These are phyloP conservation scores for Galaxias olidus DNA, from an alignment of 2,797 vertebrate genomes.

Conservation along the genomic window DNA sequence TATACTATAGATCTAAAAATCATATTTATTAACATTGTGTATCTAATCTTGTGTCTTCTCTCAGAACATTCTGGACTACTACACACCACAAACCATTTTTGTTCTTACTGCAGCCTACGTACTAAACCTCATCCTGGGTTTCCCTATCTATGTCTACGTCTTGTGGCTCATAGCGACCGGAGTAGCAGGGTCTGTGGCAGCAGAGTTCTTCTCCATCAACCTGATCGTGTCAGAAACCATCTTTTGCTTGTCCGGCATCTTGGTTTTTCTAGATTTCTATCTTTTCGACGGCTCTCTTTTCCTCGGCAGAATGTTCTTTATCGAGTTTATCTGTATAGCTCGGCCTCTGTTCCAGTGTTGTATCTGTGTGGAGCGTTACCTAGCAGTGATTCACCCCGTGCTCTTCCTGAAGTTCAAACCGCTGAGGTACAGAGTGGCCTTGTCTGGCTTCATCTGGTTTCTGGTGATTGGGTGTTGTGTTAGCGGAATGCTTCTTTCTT, in stretches of 20 bases:
- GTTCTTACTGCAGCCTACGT: neutral
- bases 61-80: too few species aligned
- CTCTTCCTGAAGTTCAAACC: neutral
- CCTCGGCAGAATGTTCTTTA: neutral
- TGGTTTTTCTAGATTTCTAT: fast-evolving
- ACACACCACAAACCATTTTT: too few species aligned
- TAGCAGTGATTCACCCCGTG: slow-evolving; percentile 39
- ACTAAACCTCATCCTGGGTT: neutral
- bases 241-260: slow-evolving; percentile 1
- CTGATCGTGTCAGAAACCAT: slow-evolving; percentile 17
- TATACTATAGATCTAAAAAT: too few species aligned
- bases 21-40: too few species aligned
- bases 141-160: slow-evolving; percentile 34
- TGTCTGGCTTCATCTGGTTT: too few species aligned
- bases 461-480: too few species aligned
- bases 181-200: slow-evolving; percentile 4
- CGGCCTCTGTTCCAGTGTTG: slow-evolving; percentile 25
- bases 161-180: slow-evolving; percentile 32
- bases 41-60: too few species aligned
- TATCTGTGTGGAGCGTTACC: slow-evolving; percentile 35
- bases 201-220: slow-evolving; percentile 27
- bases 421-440: too few species aligned
- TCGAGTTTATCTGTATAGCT: slow-evolving; percentile 9
- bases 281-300: neutral
- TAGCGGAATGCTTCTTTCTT: too few species aligned